These are phyloP conservation scores for Euclidia mi DNA, from an alignment of 2,888 invertebrate genomes.

Conservation along the genomic window DNA sequence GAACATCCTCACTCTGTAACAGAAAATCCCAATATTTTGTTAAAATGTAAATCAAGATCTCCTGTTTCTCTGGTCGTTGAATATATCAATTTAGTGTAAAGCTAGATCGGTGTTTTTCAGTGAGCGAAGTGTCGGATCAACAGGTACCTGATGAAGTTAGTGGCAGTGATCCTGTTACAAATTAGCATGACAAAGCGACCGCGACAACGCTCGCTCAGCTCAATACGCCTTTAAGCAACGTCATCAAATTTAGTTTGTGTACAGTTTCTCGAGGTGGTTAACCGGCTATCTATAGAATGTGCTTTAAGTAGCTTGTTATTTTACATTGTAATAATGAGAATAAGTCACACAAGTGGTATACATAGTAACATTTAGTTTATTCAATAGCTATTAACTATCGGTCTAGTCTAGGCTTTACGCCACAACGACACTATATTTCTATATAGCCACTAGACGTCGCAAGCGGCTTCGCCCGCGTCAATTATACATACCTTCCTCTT, in stretches of 20 bases:
- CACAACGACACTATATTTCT: too few species aligned
- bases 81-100: constrained; percentile 32
- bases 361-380: too few species aligned
- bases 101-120: constrained; percentile 31
- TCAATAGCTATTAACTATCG: too few species aligned
- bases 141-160: constrained; percentile 63
- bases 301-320: not conserved
- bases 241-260: constrained; percentile 43
- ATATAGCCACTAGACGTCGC: too few species aligned
- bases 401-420: too few species aligned
- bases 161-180: constrained; percentile 62
- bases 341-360: too few species aligned
- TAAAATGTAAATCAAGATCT: too few species aligned
- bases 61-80: constrained; percentile 20
- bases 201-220: constrained; percentile 47
- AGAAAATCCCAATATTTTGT: too few species aligned
- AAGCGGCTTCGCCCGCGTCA: too few species aligned
- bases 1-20: too few species aligned
- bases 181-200: constrained; percentile 71
- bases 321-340: too few species aligned
- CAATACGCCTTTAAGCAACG: constrained; percentile 40
- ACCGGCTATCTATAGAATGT: not conserved
- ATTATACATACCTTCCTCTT: too few species aligned
- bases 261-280: constrained; percentile 34
- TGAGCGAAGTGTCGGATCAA: constrained; percentile 48